A percentile compares a stretch with the other conserved stretches of the same genome.
phyloP scores from a whole-genome alignment of 2,113 vertebrate genomes.

The Oreotrochilus melanogaster region DNA sequence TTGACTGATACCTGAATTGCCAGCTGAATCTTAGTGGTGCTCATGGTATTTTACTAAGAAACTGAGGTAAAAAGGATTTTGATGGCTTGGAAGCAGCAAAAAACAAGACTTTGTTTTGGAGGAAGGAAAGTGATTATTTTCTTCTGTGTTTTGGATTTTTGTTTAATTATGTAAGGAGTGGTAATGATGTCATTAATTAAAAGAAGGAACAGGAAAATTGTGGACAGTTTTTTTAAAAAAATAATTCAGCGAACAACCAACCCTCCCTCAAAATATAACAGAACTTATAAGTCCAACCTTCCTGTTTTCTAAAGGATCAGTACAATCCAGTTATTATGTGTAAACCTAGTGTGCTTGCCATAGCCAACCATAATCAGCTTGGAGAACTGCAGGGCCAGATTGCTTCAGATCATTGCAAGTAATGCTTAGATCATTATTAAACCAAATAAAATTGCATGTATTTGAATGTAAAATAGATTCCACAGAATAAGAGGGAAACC shows the following conservation, averaged over 20 bases:
- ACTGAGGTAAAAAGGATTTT: neutral
- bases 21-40: neutral
- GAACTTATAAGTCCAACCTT: neutral
- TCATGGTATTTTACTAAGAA: neutral
- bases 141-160: neutral
- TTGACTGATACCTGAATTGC: neutral
- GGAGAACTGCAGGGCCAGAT: neutral
- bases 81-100: neutral
- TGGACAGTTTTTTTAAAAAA: neutral
- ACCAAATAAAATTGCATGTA: neutral
- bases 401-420: neutral
- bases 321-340: neutral
- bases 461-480: neutral
- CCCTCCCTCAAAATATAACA: neutral
- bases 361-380: neutral
- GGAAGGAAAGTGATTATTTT: neutral
- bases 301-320: neutral
- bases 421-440: neutral
- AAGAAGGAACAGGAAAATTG: neutral
- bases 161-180: neutral
- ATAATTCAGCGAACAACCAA: rapidly evolving
- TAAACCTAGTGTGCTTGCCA: neutral
- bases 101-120: neutral
- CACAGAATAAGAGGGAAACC: neutral
- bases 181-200: neutral